Evolutionary conservation across 2,113 vertebrate genomes (phyloP).

Genomic region (Tupaia chinensis): DNA sequence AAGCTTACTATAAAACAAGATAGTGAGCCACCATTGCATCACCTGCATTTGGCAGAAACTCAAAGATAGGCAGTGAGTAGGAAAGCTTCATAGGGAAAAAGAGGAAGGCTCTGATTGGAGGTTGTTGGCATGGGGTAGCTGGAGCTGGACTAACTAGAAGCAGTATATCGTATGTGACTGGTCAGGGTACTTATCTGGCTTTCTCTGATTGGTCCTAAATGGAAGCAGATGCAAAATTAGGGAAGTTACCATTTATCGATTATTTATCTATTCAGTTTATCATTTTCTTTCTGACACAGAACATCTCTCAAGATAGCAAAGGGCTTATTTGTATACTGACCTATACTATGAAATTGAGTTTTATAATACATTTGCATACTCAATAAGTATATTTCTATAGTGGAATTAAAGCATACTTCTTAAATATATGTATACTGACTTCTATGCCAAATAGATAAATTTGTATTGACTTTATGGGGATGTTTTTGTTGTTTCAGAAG

Average conservation of each 20-base stretch:
- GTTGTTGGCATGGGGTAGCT: neutral
- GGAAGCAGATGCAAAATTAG: neutral
- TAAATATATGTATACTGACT: neutral
- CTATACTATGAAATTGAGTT: neutral
- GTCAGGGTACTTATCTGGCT: neutral
- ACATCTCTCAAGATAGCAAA: neutral
- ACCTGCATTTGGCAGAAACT: neutral
- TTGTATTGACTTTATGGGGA: neutral
- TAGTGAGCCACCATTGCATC: neutral
- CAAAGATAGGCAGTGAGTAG: neutral
- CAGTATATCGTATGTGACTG: neutral
- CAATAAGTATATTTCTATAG: neutral
- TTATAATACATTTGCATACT: neutral
- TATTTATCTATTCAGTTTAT: neutral
- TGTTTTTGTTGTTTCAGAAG: neutral
- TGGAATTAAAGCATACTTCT: neutral
- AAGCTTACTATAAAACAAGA: neutral
- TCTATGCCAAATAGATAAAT: conserved; percentile 21
- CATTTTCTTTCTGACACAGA: neutral
- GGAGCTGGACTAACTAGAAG: neutral
- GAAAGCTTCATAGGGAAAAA: neutral
- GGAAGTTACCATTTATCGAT: neutral
- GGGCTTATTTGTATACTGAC: neutral
- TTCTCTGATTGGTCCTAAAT: neutral
- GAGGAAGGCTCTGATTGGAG: neutral